Evolutionary conservation across 2,113 vertebrate species (phyloP).

Genomic region (Oncorhynchus kisutch): DNA sequence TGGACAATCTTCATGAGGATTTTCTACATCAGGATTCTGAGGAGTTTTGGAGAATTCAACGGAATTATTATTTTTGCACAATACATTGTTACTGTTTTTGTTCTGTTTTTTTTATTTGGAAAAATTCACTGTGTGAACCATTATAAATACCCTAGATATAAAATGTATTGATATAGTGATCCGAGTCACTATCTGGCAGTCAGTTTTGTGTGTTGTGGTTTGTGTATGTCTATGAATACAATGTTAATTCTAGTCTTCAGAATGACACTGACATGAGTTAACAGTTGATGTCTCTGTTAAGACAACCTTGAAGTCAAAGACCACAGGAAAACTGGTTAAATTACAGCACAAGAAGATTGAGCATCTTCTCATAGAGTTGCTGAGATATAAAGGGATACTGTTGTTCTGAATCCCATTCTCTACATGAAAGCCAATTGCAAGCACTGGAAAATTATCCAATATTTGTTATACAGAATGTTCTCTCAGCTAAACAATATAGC

Average conservation of each 20-base stretch:
- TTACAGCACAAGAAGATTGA: too few relatives aligned
- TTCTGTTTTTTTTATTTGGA: slow-evolving; percentile 35
- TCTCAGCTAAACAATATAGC: background rate
- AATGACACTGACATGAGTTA: slow-evolving; percentile 16
- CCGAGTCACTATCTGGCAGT: slow-evolving; percentile 66
- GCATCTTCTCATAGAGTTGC: too few relatives aligned
- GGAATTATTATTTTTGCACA: slow-evolving; percentile 39
- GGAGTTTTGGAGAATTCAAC: slow-evolving; percentile 5
- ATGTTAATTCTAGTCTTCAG: slow-evolving; percentile 11
- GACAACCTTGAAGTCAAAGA: background rate
- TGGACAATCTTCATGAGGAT: slow-evolving; percentile 45
- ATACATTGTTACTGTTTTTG: slow-evolving; percentile 47
- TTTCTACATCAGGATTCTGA: slow-evolving; percentile 26
- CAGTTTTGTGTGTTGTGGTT: slow-evolving; percentile 23
- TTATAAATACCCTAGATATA: slow-evolving; percentile 46
- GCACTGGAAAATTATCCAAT: background rate
- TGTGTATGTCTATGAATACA: background rate
- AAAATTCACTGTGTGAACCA: slow-evolving; percentile 24
- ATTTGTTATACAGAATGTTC: background rate
- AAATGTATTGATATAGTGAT: slow-evolving; percentile 59
- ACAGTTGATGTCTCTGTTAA: background rate
- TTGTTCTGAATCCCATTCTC: background rate
- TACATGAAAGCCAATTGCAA: background rate
- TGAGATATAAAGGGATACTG: too few relatives aligned
- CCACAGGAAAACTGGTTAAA: background rate